Percentiles rank a stretch among this genome's conserved stretches.
Evolutionary conservation across 1,140 invertebrate species (phyloP).

Genomic region (Sminthurinus signatus): DNA sequence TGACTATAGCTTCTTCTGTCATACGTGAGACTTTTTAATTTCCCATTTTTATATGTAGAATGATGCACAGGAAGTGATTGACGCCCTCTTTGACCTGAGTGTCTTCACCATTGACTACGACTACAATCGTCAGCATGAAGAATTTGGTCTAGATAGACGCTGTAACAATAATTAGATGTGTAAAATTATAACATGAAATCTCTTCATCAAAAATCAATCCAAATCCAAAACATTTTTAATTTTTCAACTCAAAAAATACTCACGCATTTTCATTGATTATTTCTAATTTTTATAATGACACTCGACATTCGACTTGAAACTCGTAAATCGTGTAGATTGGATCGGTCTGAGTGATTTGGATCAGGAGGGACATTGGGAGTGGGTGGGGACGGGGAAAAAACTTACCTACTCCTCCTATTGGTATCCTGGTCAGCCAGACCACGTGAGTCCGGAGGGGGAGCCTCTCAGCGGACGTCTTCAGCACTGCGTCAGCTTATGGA

Average conservation of each 20-base stretch:
- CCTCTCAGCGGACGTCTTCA: neutral
- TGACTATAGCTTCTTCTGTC: neutral
- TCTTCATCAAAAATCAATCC: no score
- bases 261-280: no score
- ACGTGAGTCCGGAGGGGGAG: neutral
- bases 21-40: neutral
- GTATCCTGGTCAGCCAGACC: conserved; percentile 16
- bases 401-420: neutral
- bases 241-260: no score
- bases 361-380: conserved; percentile 10
- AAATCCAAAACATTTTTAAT: no score
- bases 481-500: conserved; percentile 19
- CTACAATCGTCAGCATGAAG: neutral
- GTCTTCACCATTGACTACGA: conserved; percentile 3
- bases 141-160: conserved; percentile 18
- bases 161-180: no score
- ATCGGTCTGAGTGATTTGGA: conserved; percentile 12
- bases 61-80: neutral
- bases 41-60: neutral
- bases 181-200: no score
- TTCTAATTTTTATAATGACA: no score
- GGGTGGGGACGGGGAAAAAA: neutral
- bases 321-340: no score
- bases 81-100: neutral
- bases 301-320: no score